phyloP scores from a whole-genome alignment of 2,113 vertebrate genomes.

The Eretmodus cyanostictus region DNA sequence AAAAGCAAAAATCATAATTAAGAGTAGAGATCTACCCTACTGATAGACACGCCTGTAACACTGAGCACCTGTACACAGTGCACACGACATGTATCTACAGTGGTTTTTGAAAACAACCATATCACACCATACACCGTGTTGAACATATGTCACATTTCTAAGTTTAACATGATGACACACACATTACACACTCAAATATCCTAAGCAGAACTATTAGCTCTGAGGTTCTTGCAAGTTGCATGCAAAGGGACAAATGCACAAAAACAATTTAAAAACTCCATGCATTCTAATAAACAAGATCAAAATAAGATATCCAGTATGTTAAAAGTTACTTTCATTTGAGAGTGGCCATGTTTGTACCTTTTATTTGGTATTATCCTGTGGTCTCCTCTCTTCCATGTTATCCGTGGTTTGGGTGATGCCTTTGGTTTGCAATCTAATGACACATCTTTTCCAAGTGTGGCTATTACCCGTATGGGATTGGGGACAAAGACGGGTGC shows the following conservation, averaged over 20 bases:
- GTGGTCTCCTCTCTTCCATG: constrained; percentile 87
- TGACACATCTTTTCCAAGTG: constrained; percentile 80
- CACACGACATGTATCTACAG: background rate
- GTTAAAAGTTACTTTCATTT: background rate
- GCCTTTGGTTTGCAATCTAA: constrained; percentile 88
- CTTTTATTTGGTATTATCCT: constrained; percentile 80
- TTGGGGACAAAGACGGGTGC: constrained; percentile 81
- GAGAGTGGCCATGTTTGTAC: constrained; percentile 44
- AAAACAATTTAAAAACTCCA: background rate
- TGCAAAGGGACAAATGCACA: background rate
- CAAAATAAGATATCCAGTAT: background rate
- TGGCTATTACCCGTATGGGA: constrained; percentile 81
- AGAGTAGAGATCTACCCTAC: background rate
- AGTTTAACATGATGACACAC: background rate
- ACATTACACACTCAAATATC: background rate
- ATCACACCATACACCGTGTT: background rate
- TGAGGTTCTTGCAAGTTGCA: background rate
- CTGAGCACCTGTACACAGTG: fast-evolving
- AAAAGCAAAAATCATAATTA: background rate
- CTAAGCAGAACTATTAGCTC: background rate
- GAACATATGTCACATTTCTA: fast-evolving
- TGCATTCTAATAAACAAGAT: background rate
- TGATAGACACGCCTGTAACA: background rate
- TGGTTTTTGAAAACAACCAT: background rate
- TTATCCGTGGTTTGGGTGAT: constrained; percentile 87